A percentile compares a stretch with the other conserved stretches of the same genome.
Conservation (phyloP, 2,113 vertebrate species). For the Proteles cristata region DNA sequence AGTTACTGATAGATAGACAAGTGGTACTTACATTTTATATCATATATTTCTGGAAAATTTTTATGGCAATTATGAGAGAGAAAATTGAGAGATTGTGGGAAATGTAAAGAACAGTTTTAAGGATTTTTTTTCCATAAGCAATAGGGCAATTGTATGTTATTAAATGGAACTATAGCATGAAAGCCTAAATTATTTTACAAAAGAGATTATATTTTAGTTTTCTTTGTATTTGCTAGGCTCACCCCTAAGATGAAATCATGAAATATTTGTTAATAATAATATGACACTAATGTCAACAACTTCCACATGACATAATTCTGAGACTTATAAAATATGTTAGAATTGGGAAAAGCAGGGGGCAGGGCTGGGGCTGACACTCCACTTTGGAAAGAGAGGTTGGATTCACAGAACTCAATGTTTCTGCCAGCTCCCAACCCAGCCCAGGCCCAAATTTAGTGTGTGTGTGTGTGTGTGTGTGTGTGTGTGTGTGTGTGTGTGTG, state of each 20-base stretch:
- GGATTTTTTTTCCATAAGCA: neutral
- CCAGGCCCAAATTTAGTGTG: neutral
- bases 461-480: too few relatives aligned
- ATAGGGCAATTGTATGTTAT: neutral
- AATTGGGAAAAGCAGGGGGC: neutral
- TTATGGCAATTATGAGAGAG: neutral
- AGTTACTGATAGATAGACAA: neutral
- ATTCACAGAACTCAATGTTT: neutral
- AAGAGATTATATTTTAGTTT: neutral
- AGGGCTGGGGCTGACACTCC: rapidly evolving
- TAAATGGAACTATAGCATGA: neutral
- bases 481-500: too few relatives aligned
- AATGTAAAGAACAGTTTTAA: neutral
- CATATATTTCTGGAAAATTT: neutral
- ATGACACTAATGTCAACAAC: neutral
- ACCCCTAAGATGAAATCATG: neutral
- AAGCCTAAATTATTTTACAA: neutral
- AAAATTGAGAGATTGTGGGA: neutral
- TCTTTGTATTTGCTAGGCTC: neutral
- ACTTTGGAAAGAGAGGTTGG: neutral
- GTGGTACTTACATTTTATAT: neutral
- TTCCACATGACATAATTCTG: neutral
- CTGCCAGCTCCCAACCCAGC: rapidly evolving
- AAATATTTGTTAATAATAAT: neutral
- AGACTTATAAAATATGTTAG: neutral